Evolutionary conservation across 2,888 invertebrate species (phyloP).

Genomic region (Hipparchia sbordonii): DNA sequence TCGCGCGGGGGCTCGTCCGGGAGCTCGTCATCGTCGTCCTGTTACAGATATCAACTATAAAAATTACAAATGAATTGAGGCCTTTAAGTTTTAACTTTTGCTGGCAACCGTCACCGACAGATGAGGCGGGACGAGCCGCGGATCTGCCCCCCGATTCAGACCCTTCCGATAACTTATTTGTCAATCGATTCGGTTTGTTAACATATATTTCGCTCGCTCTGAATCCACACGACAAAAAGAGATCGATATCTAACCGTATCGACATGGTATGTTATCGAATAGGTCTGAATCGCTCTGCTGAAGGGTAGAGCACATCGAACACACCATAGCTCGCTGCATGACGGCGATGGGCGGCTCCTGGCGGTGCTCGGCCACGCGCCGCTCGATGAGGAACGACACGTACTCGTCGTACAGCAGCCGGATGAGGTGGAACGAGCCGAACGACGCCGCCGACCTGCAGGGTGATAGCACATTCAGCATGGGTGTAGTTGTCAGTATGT

Average conservation of each 20-base stretch:
- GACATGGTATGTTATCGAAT: no score
- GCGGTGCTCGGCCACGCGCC: conserved; percentile 95
- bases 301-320: not conserved
- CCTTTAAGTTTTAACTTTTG: no score
- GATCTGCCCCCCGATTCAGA: not conserved
- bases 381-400: conserved; percentile 99
- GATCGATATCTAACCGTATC: no score
- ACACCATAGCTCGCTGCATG: conserved; percentile 81
- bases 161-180: no score
- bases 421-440: conserved; percentile 99
- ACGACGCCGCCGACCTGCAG: conserved; percentile 94
- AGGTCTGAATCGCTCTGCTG: no score
- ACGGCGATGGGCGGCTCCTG: conserved; percentile 97
- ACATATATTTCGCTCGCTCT: no score
- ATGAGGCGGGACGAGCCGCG: no score
- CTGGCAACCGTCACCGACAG: no score
- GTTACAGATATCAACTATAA: not conserved
- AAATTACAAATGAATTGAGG: no score
- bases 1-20: conserved; percentile 48
- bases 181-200: no score
- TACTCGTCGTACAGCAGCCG: conserved; percentile 99
- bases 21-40: conserved; percentile 56
- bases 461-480: no score
- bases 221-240: no score
- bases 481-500: not conserved